Percentiles rank a stretch among this genome's conserved stretches.
These are phyloP conservation scores for Caenorhabditis doughertyi DNA, from an alignment of 2,888 invertebrate genomes.

Conservation along the genomic window DNA sequence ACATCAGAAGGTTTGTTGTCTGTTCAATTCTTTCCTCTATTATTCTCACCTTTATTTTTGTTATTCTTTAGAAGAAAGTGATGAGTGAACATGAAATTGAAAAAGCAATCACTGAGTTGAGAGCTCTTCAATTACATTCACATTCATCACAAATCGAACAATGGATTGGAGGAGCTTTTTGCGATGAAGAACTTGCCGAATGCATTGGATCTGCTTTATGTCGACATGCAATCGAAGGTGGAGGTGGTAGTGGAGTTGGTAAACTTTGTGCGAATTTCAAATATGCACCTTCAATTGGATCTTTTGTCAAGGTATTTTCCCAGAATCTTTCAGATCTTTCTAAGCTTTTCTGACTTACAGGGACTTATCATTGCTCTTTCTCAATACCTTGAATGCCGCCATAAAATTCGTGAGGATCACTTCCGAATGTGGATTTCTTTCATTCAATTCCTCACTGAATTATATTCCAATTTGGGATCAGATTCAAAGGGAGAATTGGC, in stretches of 20 bases:
- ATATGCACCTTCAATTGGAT: conserved; percentile 72
- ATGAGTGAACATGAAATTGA: conserved; percentile 69
- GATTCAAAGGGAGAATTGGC: conserved; percentile 78
- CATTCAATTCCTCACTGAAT: conserved; percentile 79
- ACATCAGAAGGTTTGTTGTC: conserved; percentile 42
- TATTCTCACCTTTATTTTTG: not conserved
- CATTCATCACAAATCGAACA: conserved; percentile 68
- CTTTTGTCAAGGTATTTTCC: conserved; percentile 70
- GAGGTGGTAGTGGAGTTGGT: conserved; percentile 75
- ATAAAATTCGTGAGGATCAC: conserved; percentile 76
- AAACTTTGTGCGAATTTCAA: conserved; percentile 76
- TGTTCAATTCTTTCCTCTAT: conserved; percentile 8
- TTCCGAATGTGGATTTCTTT: conserved; percentile 81
- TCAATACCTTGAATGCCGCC: conserved; percentile 80
- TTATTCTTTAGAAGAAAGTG: conserved; percentile 64
- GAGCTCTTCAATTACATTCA: conserved; percentile 63
- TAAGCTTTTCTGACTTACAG: conserved; percentile 5
- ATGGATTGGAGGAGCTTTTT: conserved; percentile 74
- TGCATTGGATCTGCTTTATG: conserved; percentile 73
- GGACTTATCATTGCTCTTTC: conserved; percentile 75
- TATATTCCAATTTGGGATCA: conserved; percentile 79
- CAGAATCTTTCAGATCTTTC: not conserved
- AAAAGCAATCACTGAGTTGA: conserved; percentile 64
- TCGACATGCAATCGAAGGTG: conserved; percentile 80
- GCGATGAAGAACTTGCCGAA: conserved; percentile 72